Percentiles rank a stretch among this genome's conserved stretches.
phyloP scores from a whole-genome alignment of 2,888 invertebrate species.

The Phorcus lineatus region DNA sequence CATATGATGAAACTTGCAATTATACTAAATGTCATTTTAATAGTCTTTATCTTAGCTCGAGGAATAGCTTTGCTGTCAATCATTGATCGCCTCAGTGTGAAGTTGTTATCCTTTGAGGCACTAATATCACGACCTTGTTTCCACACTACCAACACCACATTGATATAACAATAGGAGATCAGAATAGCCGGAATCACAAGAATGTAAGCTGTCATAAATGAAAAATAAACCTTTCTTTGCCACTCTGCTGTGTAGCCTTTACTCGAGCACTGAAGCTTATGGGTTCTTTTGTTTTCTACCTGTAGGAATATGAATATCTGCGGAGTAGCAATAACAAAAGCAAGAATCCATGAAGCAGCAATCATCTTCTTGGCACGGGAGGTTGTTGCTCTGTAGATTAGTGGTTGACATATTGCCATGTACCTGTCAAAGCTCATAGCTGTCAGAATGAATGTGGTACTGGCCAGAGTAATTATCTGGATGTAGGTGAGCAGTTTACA shows the following conservation, averaged over 20 bases:
- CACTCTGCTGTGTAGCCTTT: conserved; percentile 75
- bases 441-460: conserved; percentile 76
- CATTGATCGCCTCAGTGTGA: conserved; percentile 49
- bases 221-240: conserved; percentile 76
- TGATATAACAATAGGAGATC: conserved; percentile 76
- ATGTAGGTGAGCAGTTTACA: conserved; percentile 75
- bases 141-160: conserved; percentile 75
- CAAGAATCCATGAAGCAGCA: conserved; percentile 73
- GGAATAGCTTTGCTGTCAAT: conserved; percentile 72
- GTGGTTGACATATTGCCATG: conserved; percentile 74
- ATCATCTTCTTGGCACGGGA: conserved; percentile 74
- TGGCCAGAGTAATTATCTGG: conserved; percentile 75
- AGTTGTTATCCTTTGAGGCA: conserved; percentile 29
- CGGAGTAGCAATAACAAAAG: conserved; percentile 74
- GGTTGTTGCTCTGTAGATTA: conserved; percentile 66
- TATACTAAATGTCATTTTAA: conserved; percentile 76
- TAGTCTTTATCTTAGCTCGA: conserved; percentile 76
- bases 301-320: conserved; percentile 75
- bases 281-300: conserved; percentile 65
- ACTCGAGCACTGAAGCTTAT: conserved; percentile 73
- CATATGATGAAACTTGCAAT: conserved; percentile 76
- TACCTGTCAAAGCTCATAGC: conserved; percentile 76
- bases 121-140: conserved; percentile 64
- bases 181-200: conserved; percentile 75
- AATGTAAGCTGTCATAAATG: conserved; percentile 76